Base-by-base conservation (phyloP, 2,888 invertebrate genomes). In the Parelbella ahira region DNA sequence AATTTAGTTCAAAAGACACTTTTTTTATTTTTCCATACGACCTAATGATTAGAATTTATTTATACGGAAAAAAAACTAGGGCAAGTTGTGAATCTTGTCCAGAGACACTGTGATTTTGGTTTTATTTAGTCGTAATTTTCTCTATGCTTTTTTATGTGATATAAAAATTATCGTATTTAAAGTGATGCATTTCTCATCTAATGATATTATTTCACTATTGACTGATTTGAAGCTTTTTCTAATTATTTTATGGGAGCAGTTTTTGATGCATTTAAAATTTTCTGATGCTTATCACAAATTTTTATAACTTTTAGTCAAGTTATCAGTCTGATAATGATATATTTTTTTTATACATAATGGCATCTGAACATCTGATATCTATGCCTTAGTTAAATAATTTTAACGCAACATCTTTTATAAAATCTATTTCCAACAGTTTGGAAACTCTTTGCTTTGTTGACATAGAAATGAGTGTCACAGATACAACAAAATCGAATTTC, bases 81-180 rank as follows among this genome's bases (percentile, higher is more conserved):
- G 60, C 86, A 75, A 78, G 78, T 79, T 81, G 61, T 65, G 65
- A 82, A 78, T 73, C 71, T 82, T 80, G 83, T 82, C 82, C 74
- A 66, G 63, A 65, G 64, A 75, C 64, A 75, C 87, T 87, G 86
- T 87, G 86, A 87, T 87, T 86, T 87, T 81, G 81, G 81, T 84
- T 82, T 83, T 84, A 84, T 76, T 76, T 78, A 79, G 78, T 60
- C 63, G 73, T 84, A 84, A 76, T 75, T 69, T 69, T 68, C 70
- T 71, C 55, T 70, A 75, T 80, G 77, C 80, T 84, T 82, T 70
- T 72, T 71, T 74, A 78, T 86, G 86, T 86, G 84, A 86, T 84
- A 83, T 79, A 69, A 66, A 62, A 42, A 56, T 67, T 74, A 72
- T 74, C 53, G 64, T 72, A 71, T 70, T 63, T 62, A 50, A 54